A percentile compares a stretch with the other conserved stretches of the same genome.
Evolutionary conservation across 1,140 invertebrate genomes (phyloP).

Genomic region (Luehdorfia chinensis): DNA sequence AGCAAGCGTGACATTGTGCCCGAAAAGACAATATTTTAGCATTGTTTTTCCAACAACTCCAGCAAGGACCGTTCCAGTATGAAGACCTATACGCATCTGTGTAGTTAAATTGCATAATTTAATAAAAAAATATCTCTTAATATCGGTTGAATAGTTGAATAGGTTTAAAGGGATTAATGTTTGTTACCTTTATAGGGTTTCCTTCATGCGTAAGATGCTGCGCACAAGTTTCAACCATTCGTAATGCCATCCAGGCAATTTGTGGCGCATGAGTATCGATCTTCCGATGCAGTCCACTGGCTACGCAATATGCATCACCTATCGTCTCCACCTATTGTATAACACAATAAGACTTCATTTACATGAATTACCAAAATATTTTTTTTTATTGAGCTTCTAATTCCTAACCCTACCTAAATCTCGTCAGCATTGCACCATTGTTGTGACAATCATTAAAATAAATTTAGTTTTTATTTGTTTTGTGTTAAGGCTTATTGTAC

Average conservation of each 20-base stretch:
- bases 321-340: constrained; percentile 97
- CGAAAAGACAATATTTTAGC: constrained; percentile 94
- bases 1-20: constrained; percentile 94
- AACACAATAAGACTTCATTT: too few species aligned
- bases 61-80: constrained; percentile 92
- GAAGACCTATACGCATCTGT: constrained; percentile 96
- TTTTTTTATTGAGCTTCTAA: too few species aligned
- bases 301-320: constrained; percentile 97
- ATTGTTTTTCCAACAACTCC: constrained; percentile 95
- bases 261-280: constrained; percentile 93
- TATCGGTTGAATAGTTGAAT: too few species aligned
- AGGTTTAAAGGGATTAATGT: neutral
- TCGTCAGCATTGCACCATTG: too few species aligned
- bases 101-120: too few species aligned
- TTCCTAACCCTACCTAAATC: too few species aligned
- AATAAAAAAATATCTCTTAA: too few species aligned
- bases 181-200: constrained; percentile 89
- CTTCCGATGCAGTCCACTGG: constrained; percentile 91
- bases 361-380: too few species aligned
- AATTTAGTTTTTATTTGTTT: too few species aligned
- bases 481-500: too few species aligned
- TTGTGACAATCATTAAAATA: too few species aligned
- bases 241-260: constrained; percentile 94
- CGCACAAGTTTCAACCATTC: constrained; percentile 93
- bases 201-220: constrained; percentile 93